Evolutionary conservation across 2,797 vertebrate species (phyloP).

Genomic region (Etheostoma nigrum): DNA sequence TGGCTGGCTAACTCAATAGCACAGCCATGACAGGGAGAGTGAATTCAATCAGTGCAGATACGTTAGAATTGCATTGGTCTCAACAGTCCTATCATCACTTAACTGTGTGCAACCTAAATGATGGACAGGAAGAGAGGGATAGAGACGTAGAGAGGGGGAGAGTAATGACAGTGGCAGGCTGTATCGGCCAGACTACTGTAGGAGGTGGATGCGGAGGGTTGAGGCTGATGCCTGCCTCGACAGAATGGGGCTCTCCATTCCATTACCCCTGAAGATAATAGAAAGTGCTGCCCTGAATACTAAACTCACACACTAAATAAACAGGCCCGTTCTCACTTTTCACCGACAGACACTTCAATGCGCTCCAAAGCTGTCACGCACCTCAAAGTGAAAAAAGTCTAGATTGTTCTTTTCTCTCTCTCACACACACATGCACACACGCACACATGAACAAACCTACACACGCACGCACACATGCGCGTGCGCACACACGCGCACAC

Average conservation of each 20-base stretch:
- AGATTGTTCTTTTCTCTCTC: conserved; percentile 14
- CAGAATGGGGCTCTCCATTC: conserved; percentile 69
- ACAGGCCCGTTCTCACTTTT: conserved; percentile 47
- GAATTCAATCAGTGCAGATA: conserved; percentile 65
- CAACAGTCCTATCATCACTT: conserved; percentile 59
- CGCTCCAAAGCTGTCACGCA: conserved; percentile 52
- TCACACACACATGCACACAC: neutral
- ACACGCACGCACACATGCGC: neutral
- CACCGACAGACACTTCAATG: conserved; percentile 50
- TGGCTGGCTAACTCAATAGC: conserved; percentile 50
- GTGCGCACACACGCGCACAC: neutral
- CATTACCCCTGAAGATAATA: conserved; percentile 78
- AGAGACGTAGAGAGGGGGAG: conserved; percentile 30
- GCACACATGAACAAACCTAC: neutral
- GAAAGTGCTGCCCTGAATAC: conserved; percentile 77
- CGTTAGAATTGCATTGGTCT: conserved; percentile 48
- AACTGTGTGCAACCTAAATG: conserved; percentile 55
- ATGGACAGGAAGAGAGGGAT: conserved; percentile 55
- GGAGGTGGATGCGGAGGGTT: conserved; percentile 52
- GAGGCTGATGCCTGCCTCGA: conserved; percentile 65
- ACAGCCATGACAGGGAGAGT: conserved; percentile 31
- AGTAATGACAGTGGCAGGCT: conserved; percentile 64
- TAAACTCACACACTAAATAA: conserved; percentile 66
- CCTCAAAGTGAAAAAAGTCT: conserved; percentile 43
- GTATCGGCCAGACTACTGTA: conserved; percentile 47